phyloP scores from a whole-genome alignment of 2,888 invertebrate genomes.

The Polyommatus iphigenia region DNA sequence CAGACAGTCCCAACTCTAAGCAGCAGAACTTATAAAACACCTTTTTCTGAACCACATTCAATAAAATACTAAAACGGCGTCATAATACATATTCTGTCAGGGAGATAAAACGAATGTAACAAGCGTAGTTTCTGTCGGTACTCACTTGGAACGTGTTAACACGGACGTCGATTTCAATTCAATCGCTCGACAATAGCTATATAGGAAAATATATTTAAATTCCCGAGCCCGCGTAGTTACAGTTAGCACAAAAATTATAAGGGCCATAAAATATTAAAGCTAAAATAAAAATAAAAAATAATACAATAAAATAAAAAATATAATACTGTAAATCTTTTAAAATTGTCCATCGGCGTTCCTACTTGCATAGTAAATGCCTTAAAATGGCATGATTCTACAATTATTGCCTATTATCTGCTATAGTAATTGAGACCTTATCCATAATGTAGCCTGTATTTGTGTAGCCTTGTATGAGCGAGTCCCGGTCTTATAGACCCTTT shows the following conservation, averaged over 20 bases:
- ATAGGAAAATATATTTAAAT: constrained; percentile 40
- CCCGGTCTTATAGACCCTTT: too few relatives aligned
- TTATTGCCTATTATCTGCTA: too few relatives aligned
- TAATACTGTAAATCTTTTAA: neutral
- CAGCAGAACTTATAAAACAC: neutral
- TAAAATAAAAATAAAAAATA: neutral
- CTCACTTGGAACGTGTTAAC: constrained; percentile 31
- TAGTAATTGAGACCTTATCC: too few relatives aligned
- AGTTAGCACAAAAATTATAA: constrained; percentile 34
- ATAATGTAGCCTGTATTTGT: too few relatives aligned
- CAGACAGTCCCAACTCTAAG: neutral
- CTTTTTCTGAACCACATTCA: neutral
- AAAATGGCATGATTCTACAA: neutral
- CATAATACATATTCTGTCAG: neutral
- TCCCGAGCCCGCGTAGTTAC: constrained; percentile 37
- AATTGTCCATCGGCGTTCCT: too few relatives aligned
- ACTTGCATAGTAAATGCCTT: neutral
- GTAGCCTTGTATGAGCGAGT: too few relatives aligned
- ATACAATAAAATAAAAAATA: neutral
- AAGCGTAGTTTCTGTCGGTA: constrained; percentile 27
- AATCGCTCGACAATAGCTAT: constrained; percentile 37
- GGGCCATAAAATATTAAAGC: neutral
- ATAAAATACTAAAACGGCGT: neutral
- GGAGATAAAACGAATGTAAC: constrained; percentile 9
- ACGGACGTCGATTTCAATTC: constrained; percentile 36